Conservation (phyloP, 2,113 vertebrate species). For the Phyllostomus discolor region DNA sequence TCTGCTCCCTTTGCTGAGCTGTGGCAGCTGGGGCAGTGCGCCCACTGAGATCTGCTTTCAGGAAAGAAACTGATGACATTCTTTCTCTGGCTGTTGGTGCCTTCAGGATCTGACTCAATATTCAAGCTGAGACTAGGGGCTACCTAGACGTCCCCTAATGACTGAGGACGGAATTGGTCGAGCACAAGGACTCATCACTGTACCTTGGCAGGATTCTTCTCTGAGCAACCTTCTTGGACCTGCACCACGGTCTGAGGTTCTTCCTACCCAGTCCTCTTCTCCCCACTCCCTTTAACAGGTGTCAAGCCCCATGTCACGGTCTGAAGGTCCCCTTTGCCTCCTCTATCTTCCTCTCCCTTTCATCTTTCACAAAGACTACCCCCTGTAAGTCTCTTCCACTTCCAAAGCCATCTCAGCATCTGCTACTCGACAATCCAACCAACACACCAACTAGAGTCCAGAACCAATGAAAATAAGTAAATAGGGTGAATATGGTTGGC, state of each 20-base stretch:
- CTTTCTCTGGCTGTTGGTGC: not conserved
- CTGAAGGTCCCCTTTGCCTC: not conserved
- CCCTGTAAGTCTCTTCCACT: not conserved
- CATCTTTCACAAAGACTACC: not conserved
- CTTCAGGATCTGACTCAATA: not conserved
- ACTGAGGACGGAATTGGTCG: not conserved
- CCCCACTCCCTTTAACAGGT: not conserved
- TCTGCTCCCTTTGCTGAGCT: not conserved
- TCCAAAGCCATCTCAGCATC: not conserved
- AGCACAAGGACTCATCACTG: not conserved
- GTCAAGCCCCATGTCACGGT: not conserved
- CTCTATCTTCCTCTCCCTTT: not conserved
- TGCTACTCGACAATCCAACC: not conserved
- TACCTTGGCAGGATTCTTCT: not conserved
- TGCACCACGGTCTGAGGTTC: not conserved
- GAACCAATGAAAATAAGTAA: not conserved
- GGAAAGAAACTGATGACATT: not conserved
- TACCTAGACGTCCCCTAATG: not conserved
- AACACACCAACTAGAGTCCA: not conserved
- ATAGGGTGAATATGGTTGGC: not conserved
- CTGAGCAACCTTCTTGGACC: not conserved
- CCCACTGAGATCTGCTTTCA: not conserved
- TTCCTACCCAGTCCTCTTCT: not conserved
- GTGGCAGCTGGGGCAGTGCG: not conserved
- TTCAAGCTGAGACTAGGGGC: not conserved